These are phyloP conservation scores for Opisthocomus hoazin DNA, from an alignment of 2,113 vertebrate species.

Conservation along the genomic window DNA sequence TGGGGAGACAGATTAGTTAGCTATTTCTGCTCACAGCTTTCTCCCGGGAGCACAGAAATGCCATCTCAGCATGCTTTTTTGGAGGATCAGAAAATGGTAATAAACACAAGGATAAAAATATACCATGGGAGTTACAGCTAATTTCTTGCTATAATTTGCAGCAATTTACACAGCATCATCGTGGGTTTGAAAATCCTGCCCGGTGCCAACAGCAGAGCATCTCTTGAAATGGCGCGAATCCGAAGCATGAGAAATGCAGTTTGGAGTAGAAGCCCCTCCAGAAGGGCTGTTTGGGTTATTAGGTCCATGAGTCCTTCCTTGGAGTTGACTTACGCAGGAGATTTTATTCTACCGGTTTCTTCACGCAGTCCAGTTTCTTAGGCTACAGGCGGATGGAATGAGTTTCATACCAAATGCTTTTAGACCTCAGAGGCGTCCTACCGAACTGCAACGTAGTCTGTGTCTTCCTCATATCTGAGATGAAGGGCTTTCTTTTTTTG, in stretches of 20 bases:
- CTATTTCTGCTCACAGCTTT: constrained; percentile 38
- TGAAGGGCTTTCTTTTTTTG: neutral
- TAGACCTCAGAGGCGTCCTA: neutral
- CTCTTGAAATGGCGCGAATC: constrained; percentile 1
- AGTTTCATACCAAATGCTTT: neutral
- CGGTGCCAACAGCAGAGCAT: neutral
- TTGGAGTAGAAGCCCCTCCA: neutral
- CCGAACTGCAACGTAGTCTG: neutral
- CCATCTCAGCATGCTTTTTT: constrained; percentile 31
- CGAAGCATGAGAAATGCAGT: neutral
- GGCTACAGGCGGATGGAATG: neutral
- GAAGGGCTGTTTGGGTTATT: neutral
- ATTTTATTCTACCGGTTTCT: neutral
- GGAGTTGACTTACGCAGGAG: neutral
- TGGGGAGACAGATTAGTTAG: constrained; percentile 47
- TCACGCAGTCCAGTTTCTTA: neutral
- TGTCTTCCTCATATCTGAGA: neutral
- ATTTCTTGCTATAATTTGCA: constrained; percentile 48
- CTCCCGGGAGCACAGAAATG: constrained; percentile 35
- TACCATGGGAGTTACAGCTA: constrained; percentile 29
- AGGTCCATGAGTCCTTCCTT: neutral
- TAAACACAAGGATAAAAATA: constrained; percentile 39
- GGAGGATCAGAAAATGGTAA: constrained; percentile 34
- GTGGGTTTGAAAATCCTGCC: constrained; percentile 21
- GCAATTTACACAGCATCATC: constrained; percentile 43